Percentiles rank a stretch among this genome's conserved stretches.
Conservation (phyloP, 2,888 invertebrate species). For the Dryocosmus kuriphilus region DNA sequence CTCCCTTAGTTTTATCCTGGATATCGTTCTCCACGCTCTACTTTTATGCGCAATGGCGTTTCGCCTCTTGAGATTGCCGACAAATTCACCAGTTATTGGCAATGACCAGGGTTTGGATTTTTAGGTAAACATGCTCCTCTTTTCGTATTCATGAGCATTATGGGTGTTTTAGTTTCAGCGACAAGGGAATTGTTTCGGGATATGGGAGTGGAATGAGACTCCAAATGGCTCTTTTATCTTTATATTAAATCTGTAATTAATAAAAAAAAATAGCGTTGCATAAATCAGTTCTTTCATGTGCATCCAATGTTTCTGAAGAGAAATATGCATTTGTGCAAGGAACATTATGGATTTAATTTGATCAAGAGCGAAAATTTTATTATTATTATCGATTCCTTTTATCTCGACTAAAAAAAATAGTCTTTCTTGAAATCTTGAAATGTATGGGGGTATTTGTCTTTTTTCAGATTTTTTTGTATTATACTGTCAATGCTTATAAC, state of each 20-base stretch:
- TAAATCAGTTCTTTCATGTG: not conserved
- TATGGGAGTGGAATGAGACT: not conserved
- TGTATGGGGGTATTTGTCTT: too few species aligned
- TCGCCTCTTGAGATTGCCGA: conserved; percentile 36
- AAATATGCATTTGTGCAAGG: too few species aligned
- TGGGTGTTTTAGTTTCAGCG: not conserved
- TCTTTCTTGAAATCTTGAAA: too few species aligned
- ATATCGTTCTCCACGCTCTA: conserved; percentile 39
- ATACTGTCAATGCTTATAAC: too few species aligned
- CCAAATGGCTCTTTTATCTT: not conserved
- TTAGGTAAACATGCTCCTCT: conserved; percentile 3
- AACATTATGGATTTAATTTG: too few species aligned
- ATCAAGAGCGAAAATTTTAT: too few species aligned
- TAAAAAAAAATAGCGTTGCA: not conserved
- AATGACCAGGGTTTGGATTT: conserved; percentile 17
- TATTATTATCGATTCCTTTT: too few species aligned
- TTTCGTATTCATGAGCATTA: conserved; percentile 6
- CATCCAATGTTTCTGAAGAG: too few species aligned
- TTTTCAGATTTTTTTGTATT: too few species aligned
- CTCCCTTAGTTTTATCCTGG: conserved; percentile 43
- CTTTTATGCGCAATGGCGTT: conserved; percentile 39
- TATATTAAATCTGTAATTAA: not conserved
- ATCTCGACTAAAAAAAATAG: too few species aligned
- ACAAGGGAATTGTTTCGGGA: not conserved
- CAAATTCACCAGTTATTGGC: conserved; percentile 38